phyloP scores from a whole-genome alignment of 53 echinoderm and acorn worm species.

The Apostichopus leukothele region DNA sequence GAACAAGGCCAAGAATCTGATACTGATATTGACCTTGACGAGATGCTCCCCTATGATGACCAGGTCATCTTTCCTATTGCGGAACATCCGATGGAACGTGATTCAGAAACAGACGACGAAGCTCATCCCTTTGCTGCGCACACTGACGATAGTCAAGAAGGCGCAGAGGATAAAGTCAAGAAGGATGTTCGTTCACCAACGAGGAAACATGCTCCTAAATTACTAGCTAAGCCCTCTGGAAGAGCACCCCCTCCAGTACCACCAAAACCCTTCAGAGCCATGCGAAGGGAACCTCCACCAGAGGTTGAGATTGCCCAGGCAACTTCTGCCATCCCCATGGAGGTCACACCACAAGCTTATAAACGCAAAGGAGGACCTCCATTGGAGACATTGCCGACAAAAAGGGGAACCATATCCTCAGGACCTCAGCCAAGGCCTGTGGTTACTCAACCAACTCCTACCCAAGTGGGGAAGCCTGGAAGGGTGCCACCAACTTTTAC shows the following conservation, averaged over 20 bases:
- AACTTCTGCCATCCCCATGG: conserved; percentile 36
- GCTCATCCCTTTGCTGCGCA: conserved; percentile 62
- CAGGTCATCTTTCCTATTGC: conserved; percentile 63
- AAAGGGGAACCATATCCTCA: conserved; percentile 44
- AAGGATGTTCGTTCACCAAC: conserved; percentile 47
- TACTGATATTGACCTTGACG: conserved; percentile 92
- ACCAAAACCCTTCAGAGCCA: conserved; percentile 25
- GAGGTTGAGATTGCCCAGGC: conserved; percentile 34
- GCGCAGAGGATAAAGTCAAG: conserved; percentile 51
- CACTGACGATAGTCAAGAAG: conserved; percentile 69
- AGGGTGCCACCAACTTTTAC: conserved; percentile 83
- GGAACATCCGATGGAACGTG: conserved; percentile 56
- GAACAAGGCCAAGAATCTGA: conserved; percentile 91
- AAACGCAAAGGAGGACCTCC: conserved; percentile 32
- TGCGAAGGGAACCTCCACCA: conserved; percentile 19
- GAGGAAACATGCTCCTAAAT: conserved; percentile 36
- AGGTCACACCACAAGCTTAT: conserved; percentile 21
- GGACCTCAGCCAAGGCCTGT: conserved; percentile 57
- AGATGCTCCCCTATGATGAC: conserved; percentile 91
- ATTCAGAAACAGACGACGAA: conserved; percentile 63
- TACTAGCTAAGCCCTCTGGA: conserved; percentile 15
- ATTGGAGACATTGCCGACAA: background rate
- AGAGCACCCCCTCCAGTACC: conserved; percentile 44
- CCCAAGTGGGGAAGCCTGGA: conserved; percentile 29
- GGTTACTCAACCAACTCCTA: conserved; percentile 42